Evolutionary conservation across 2,888 invertebrate genomes (phyloP), one percentile per base, ranked within the genome.

Genomic region (Pollenia griseotomentosa): DNA sequence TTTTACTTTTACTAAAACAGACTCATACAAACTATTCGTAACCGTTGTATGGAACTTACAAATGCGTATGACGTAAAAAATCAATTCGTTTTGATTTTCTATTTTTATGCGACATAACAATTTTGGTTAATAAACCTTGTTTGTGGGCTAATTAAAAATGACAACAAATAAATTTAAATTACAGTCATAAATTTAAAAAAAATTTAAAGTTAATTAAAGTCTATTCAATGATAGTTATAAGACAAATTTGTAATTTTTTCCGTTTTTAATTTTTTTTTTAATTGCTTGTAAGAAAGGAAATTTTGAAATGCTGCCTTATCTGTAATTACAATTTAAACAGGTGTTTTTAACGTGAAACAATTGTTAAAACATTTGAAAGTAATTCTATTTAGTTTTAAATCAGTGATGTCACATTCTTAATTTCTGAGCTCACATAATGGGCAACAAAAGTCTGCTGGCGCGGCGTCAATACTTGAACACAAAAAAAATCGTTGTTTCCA

Each of bases 11-110:
- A 23, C 10, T 23, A 57, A 19, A 42, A 42, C 16, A 44, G 23
- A 23, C 23, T 23, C 23, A 33, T 33, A 3, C 33, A 33, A 33
- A 33, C 33, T 33, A 6, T 33, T 33, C 33, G 33, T 33, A 33
- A 33, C 42, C 44, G 16, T 33, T 10, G 16, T 33, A 73, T 33
- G 59, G 48, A 61, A 61, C 48, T 57, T 73, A 57, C 71, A 46
- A 73, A 46, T 23, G 61, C 33, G 12, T 10, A 40, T 57, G 57
- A 71, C 71, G 57, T 23, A 57, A 71, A 57, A 19, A 40, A 53
- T 12, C n/a, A 44, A 46, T 73, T 57, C n/a, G 10, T 46, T 73
- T 44, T 2, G 11, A 33, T 59, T 71, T 71, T 55, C 19, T 53
- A 3, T 33, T 33, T 73, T 73, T 46, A 23, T 48, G 1, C 2